phyloP scores from a whole-genome alignment of 2,797 vertebrate species.

The Helarctos malayanus region DNA sequence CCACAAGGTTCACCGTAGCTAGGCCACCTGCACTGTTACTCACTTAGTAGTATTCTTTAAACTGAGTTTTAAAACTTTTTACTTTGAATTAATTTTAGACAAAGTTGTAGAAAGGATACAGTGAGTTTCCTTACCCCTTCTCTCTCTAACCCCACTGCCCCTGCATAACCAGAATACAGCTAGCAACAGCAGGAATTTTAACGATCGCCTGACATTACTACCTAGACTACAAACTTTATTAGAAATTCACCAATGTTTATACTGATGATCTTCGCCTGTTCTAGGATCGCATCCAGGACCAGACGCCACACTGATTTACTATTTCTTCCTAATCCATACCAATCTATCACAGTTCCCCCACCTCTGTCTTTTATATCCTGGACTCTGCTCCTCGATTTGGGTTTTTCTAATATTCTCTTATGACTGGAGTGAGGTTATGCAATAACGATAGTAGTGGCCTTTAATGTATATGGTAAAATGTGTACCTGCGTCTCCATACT shows the following conservation, averaged over 20 bases:
- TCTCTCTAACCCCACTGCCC: too few relatives aligned
- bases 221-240: not conserved
- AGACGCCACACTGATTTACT: not conserved
- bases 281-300: not conserved
- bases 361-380: not conserved
- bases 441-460: not conserved
- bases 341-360: not conserved
- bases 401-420: not conserved
- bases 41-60: not conserved
- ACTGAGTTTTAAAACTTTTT: not conserved
- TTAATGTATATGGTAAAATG: not conserved
- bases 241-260: not conserved
- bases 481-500: not conserved
- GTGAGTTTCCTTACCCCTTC: not conserved
- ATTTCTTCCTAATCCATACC: not conserved
- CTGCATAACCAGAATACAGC: not conserved
- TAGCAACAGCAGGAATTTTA: not conserved
- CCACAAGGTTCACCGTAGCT: too few relatives aligned
- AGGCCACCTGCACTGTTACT: not conserved
- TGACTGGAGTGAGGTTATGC: not conserved
- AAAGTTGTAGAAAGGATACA: not conserved
- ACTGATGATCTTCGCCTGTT: not conserved
- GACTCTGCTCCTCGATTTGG: not conserved
- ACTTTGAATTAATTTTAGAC: not conserved
- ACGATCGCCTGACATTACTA: not conserved